Evolutionary conservation across 30 jellyfish, hydroid and myxozoan species (phyloP).

Genomic region (Calvadosia cruxmelitensis): DNA sequence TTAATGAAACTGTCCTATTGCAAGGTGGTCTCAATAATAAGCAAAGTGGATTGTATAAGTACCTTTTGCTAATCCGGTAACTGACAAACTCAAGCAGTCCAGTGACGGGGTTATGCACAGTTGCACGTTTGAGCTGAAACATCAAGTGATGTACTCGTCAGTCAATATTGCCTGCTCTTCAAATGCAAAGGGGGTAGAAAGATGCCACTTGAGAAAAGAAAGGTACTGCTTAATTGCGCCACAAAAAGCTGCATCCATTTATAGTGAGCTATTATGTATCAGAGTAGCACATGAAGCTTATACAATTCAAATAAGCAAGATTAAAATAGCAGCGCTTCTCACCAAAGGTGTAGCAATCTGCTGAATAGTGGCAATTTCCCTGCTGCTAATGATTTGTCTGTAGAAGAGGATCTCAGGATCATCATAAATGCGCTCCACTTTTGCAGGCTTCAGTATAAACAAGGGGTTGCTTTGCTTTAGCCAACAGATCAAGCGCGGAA

Average conservation of each 20-base stretch:
- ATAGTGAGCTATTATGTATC: no score
- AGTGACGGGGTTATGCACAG: slow-evolving; percentile 82
- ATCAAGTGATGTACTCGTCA: no score
- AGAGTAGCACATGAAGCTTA: no score
- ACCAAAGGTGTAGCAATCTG: slow-evolving; percentile 73
- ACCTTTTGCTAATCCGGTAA: slow-evolving; percentile 89
- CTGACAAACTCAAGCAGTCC: slow-evolving; percentile 61
- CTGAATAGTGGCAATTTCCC: slow-evolving; percentile 48
- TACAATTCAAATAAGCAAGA: no score
- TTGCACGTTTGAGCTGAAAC: slow-evolving; percentile 66
- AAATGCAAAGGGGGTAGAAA: no score
- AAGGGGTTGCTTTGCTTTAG: slow-evolving; percentile 42
- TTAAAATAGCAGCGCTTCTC: slow-evolving; percentile 9
- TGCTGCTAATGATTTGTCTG: slow-evolving; percentile 39
- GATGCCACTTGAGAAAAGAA: no score
- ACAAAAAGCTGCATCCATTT: no score
- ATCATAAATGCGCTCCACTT: slow-evolving; percentile 44
- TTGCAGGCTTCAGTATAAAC: slow-evolving; percentile 58
- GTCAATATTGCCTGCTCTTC: no score
- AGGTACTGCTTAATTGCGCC: no score
- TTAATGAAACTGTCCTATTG: no score
- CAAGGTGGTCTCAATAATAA: no score
- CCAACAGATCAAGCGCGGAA: slow-evolving; percentile 48
- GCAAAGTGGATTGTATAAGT: no score
- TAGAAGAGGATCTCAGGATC: slow-evolving; percentile 52